Percentiles rank a stretch among this genome's conserved stretches.
phyloP scores from a whole-genome alignment of 2,797 vertebrate species.

The Molossus alvarezi region DNA sequence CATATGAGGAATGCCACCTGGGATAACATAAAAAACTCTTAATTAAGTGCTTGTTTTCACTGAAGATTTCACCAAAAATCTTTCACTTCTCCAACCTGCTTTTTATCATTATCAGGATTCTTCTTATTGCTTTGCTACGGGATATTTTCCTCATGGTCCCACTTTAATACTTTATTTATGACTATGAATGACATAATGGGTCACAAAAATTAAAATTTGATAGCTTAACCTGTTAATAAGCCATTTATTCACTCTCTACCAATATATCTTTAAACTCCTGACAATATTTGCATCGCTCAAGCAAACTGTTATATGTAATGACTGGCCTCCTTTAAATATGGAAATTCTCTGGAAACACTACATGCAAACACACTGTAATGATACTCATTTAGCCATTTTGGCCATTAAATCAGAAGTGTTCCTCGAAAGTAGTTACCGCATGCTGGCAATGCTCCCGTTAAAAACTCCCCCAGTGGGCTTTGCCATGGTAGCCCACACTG shows the following conservation, averaged over 20 bases:
- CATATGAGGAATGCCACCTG: background rate
- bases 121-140: background rate
- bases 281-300: background rate
- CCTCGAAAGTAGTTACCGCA: background rate
- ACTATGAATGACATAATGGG: background rate
- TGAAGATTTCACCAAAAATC: background rate
- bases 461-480: constrained; percentile 32
- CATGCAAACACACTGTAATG: constrained; percentile 56
- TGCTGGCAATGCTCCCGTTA: constrained; percentile 70
- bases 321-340: constrained; percentile 64
- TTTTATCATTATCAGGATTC: background rate
- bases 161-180: constrained; percentile 21
- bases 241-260: background rate
- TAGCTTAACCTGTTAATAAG: constrained; percentile 51
- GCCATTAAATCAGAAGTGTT: constrained; percentile 63
- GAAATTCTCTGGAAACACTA: constrained; percentile 69
- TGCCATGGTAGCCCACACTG: background rate
- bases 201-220: constrained; percentile 6
- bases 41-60: background rate
- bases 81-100: background rate
- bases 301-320: constrained; percentile 16
- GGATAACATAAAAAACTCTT: background rate
- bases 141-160: background rate
- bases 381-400: constrained; percentile 64
- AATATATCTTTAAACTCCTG: background rate